Base-by-base conservation (phyloP, 2,888 invertebrate genomes). In the Dascillus cervinus region DNA sequence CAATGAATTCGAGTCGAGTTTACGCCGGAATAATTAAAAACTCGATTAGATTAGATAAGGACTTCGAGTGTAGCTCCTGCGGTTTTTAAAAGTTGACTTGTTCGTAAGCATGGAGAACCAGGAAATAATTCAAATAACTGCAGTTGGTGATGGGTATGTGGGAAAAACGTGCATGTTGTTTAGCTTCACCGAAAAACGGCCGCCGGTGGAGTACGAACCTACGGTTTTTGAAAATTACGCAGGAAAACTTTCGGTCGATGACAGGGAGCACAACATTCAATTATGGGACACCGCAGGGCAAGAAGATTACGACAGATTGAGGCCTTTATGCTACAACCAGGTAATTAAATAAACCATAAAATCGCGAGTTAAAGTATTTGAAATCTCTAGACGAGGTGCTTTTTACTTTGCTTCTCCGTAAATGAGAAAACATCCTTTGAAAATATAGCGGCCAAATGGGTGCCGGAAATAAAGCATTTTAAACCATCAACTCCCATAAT, bases 131-230 rank as follows among this genome's bases (percentile, higher is more conserved):
- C 29, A 29, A 29, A 79, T 89, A 55, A 87, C 88, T 39, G 83
- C 83, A 37, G 86, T 91, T 26, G 90, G 89, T 27, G 91, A 90
- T 64, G 90, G 90, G 49, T 83, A 85, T 73, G 89, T 90, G 19
- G 90, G 90, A 33, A 91, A 91, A 71, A 90, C 90, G n/a, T 90
- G 90, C 60, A 70, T 91, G 56, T 75, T 91, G 3, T 8, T 29
- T 1, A 8, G 34, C 20, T 34, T 24, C 12, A 29, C 34, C 8
- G 13, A 19, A 29, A 13, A 29, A 25, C 4, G 13, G 20, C 3
- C 11, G 12, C 28, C 34, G 9, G 24, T 5, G 6, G 34, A 25
- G 22, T 34, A 34, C 15, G 34, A 34, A 14, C 34, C 34, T 6
- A 34, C 34, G 17, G 25, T 34, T 29, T 91, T 91, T 56, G 91